phyloP scores from a whole-genome alignment of 2,888 invertebrate genomes.

The Agrenia bidenticulata region DNA sequence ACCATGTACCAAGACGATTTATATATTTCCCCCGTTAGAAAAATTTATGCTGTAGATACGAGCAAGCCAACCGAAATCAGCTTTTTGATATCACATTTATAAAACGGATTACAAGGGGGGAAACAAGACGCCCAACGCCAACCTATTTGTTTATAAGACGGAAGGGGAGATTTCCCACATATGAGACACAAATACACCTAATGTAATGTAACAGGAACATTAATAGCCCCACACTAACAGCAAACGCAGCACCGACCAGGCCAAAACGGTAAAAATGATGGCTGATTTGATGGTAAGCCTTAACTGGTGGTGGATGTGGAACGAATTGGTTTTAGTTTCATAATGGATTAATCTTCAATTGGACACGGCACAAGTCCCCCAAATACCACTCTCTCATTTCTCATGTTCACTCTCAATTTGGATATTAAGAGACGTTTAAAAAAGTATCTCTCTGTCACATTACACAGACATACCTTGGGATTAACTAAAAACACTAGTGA shows the following conservation, averaged over 20 bases:
- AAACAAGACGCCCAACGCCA: background rate
- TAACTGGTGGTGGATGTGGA: slow-evolving; percentile 34
- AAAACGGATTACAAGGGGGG: slow-evolving; percentile 1
- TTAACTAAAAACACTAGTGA: too few relatives aligned
- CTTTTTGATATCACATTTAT: too few relatives aligned
- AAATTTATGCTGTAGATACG: too few relatives aligned
- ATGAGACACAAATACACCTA: background rate
- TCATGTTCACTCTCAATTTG: slow-evolving; percentile 32
- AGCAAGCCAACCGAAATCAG: too few relatives aligned
- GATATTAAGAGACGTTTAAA: too few relatives aligned
- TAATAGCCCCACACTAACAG: too few relatives aligned
- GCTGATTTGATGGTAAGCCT: slow-evolving; percentile 22
- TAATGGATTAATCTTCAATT: slow-evolving; percentile 51
- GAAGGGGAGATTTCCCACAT: slow-evolving; percentile 21
- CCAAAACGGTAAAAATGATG: slow-evolving; percentile 12
- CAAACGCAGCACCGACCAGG: too few relatives aligned
- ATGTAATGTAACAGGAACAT: too few relatives aligned
- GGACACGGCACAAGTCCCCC: slow-evolving; percentile 33
- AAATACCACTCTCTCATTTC: slow-evolving; percentile 11
- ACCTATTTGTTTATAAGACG: slow-evolving; percentile 8
- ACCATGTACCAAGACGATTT: too few relatives aligned
- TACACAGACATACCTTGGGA: too few relatives aligned
- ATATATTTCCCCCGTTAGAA: too few relatives aligned
- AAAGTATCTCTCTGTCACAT: too few relatives aligned
- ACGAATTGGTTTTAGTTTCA: slow-evolving; percentile 44